Evolutionary conservation across 1,140 invertebrate genomes (phyloP).

Genomic region (Bombus pyrosoma): DNA sequence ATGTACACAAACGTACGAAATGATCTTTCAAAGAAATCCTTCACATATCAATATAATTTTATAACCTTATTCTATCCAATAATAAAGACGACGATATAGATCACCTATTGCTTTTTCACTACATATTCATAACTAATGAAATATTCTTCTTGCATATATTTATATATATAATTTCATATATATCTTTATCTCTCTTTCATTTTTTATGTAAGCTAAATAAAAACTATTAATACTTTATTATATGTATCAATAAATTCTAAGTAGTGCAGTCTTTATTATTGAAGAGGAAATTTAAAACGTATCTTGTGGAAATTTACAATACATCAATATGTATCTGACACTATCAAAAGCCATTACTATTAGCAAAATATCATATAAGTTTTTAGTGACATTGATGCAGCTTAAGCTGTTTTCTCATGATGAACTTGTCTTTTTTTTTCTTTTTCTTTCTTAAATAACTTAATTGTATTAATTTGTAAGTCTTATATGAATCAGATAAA

Average conservation of each 20-base stretch:
- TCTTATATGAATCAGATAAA: conserved; percentile 24
- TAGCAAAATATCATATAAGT: conserved; percentile 41
- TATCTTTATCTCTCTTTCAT: not conserved
- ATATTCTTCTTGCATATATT: conserved; percentile 2
- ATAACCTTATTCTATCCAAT: conserved; percentile 46
- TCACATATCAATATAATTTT: conserved; percentile 27
- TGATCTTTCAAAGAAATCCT: conserved; percentile 24
- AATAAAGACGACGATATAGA: conserved; percentile 53
- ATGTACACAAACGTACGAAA: conserved; percentile 32
- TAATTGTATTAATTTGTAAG: conserved; percentile 26
- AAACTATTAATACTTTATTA: conserved; percentile 11
- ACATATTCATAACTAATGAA: conserved; percentile 3
- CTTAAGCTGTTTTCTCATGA: conserved; percentile 3
- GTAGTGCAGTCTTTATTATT: conserved; percentile 59
- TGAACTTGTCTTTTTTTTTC: not conserved
- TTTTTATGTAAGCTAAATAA: conserved; percentile 18
- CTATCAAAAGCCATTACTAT: conserved; percentile 40
- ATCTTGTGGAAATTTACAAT: conserved; percentile 38
- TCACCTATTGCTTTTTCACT: conserved; percentile 29
- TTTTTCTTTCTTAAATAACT: conserved; percentile 33
- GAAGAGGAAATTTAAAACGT: conserved; percentile 45
- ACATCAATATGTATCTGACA: conserved; percentile 13
- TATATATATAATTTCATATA: conserved; percentile 4
- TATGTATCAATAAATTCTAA: conserved; percentile 19
- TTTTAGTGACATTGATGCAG: conserved; percentile 34